These are phyloP conservation scores for Drosophila pseudoananassae DNA, from an alignment of 1,140 invertebrate genomes.

Conservation along the genomic window DNA sequence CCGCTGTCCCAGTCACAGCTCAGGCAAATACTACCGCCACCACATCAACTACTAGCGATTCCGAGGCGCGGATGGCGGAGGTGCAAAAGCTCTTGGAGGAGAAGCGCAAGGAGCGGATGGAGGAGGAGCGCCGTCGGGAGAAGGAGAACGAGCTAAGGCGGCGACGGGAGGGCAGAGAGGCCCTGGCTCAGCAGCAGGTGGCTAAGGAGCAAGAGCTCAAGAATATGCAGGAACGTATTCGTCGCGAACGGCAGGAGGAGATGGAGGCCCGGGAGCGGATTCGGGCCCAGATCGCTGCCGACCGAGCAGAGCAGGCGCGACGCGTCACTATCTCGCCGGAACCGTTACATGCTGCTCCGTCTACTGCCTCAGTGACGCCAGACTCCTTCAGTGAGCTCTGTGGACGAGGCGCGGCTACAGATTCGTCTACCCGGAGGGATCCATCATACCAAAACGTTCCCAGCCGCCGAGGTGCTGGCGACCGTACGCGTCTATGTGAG, in stretches of 20 bases:
- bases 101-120: slow-evolving; percentile 28
- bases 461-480: slow-evolving; percentile 80
- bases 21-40: background rate
- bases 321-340: slow-evolving; percentile 83
- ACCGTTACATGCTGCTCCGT: background rate
- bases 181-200: slow-evolving; percentile 88
- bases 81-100: slow-evolving; percentile 33
- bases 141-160: slow-evolving; percentile 88
- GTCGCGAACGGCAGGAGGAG: slow-evolving; percentile 87
- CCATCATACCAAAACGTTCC: slow-evolving; percentile 83
- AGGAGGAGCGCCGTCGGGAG: slow-evolving; percentile 42
- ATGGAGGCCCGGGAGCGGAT: slow-evolving; percentile 87
- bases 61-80: slow-evolving; percentile 12
- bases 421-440: slow-evolving; percentile 93
- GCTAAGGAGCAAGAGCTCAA: slow-evolving; percentile 91
- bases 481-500: slow-evolving; percentile 72
- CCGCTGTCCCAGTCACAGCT: slow-evolving; percentile 5
- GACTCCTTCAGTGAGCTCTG: slow-evolving; percentile 15
- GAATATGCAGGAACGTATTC: slow-evolving; percentile 86
- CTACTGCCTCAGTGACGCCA: background rate
- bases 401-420: slow-evolving; percentile 91
- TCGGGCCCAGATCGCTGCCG: slow-evolving; percentile 89
- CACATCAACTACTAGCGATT: background rate
- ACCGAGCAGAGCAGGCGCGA: slow-evolving; percentile 85
- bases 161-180: slow-evolving; percentile 88